Base-by-base conservation (phyloP, 2,888 invertebrate species). In the Steinernema scapterisci region DNA sequence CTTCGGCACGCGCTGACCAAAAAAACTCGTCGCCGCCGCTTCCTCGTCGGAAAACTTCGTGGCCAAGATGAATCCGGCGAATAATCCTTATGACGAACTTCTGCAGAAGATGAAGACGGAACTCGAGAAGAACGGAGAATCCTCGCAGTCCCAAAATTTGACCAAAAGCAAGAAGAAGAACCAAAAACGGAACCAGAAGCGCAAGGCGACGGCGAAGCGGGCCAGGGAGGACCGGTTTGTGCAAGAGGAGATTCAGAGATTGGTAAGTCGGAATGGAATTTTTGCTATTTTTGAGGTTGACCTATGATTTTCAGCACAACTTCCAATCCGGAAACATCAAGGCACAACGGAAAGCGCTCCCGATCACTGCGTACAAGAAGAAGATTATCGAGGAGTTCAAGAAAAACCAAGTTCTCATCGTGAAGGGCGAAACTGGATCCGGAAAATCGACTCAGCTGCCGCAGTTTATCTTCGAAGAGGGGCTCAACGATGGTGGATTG, bases 391-490 rank as follows among this genome's bases (percentile, higher is more conserved):
- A 92, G 81, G 92, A 94, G 87, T 91, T 95, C 70, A 91, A 90
- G 76, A 91, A 91, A 77, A 90, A 93, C 81, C 90, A 91, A 46
- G 93, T 93, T 6, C 89, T 94, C 80, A 92, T 97, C 80, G 90
- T 97, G 25, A 92, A 97, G 87, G 96, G 96, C 25, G 97, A 97
- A 89, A 97, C 97, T 0, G 97, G 96, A 0, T 93, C 94, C 89
- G 97, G 97, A 0, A 97, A 97, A 90, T 96, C 96, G 1, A 97
- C 97, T 0, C 97, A 97, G 89, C 93, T 97, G 79, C 97, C 97
- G 0, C 96, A 90, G 88, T 45, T 81, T 6, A 79, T 80, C 75
- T 54, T 78, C 1, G 73, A 80, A 19, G 79, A 76, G n/a, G 79
- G 82, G 80, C 6, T 88, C 71, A 88, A 91, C 19, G 92, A 92